Conservation (phyloP, 92 coral and sea anemone genomes). For the Phymanthus crucifer region DNA sequence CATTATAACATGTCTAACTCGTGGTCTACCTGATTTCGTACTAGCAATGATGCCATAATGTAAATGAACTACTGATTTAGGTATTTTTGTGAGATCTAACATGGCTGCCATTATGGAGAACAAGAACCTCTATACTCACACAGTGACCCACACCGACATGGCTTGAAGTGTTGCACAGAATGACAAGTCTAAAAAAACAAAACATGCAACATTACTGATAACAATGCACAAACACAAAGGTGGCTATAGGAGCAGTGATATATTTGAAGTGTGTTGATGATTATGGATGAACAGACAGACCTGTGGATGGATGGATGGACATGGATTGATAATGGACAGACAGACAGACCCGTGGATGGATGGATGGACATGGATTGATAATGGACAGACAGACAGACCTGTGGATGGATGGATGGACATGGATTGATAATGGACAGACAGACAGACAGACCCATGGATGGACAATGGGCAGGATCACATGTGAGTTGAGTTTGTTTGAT, state of each 20-base stretch:
- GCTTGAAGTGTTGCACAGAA: slow-evolving; percentile 77
- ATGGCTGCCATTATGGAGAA: background rate
- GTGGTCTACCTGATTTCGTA: no score
- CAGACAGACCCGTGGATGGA: background rate
- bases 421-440: background rate
- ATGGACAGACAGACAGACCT: background rate
- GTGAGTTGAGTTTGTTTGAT: no score
- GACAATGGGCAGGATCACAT: no score
- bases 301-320: background rate
- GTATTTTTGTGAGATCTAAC: background rate
- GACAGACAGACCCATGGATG: background rate
- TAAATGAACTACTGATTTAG: no score
- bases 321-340: no score
- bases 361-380: no score
- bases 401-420: background rate
- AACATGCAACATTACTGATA: background rate
- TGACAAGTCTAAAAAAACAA: slow-evolving; percentile 65
- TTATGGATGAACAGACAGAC: background rate
- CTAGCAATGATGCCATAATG: no score
- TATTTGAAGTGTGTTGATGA: background rate
- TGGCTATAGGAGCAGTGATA: background rate
- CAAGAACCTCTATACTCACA: slow-evolving; percentile 38
- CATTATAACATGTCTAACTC: no score
- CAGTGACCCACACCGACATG: slow-evolving; percentile 76
- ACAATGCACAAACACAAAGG: background rate